Evolutionary conservation across 2,888 invertebrate genomes (phyloP).

Genomic region (Volucella inflata): DNA sequence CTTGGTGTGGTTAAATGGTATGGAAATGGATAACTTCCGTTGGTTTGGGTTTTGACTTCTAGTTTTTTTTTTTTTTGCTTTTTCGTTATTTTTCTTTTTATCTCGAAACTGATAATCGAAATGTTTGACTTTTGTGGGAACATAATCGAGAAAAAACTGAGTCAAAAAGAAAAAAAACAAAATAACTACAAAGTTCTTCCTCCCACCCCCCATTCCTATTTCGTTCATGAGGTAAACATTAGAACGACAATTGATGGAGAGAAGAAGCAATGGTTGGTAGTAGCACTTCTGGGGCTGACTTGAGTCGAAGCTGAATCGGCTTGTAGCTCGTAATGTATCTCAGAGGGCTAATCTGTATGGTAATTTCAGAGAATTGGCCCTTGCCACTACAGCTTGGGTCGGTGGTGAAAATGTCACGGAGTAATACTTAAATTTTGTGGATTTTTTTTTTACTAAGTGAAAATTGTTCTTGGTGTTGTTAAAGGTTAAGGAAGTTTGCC

Average conservation of each 20-base stretch:
- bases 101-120: slow-evolving; percentile 67
- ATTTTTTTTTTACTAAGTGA: slow-evolving; percentile 65
- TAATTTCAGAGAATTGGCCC: slow-evolving; percentile 55
- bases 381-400: slow-evolving; percentile 26
- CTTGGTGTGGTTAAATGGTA: slow-evolving; percentile 70
- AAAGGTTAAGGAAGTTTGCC: slow-evolving; percentile 3
- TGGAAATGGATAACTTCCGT: slow-evolving; percentile 66
- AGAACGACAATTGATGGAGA: slow-evolving; percentile 2
- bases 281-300: slow-evolving; percentile 35
- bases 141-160: slow-evolving; percentile 22
- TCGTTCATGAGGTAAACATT: slow-evolving; percentile 27
- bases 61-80: background rate
- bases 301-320: slow-evolving; percentile 47
- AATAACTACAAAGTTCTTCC: slow-evolving; percentile 52
- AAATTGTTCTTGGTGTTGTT: slow-evolving; percentile 60
- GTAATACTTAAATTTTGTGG: slow-evolving; percentile 56
- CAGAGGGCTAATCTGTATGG: slow-evolving; percentile 68
- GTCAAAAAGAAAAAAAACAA: slow-evolving; percentile 9
- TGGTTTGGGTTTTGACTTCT: background rate
- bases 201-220: slow-evolving; percentile 21
- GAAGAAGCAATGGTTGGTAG: background rate
- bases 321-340: slow-evolving; percentile 42
- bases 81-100: background rate
- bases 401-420: slow-evolving; percentile 59
- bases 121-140: slow-evolving; percentile 70